phyloP scores from a whole-genome alignment of 2,797 vertebrate species.

The Diglossa cyanea region DNA sequence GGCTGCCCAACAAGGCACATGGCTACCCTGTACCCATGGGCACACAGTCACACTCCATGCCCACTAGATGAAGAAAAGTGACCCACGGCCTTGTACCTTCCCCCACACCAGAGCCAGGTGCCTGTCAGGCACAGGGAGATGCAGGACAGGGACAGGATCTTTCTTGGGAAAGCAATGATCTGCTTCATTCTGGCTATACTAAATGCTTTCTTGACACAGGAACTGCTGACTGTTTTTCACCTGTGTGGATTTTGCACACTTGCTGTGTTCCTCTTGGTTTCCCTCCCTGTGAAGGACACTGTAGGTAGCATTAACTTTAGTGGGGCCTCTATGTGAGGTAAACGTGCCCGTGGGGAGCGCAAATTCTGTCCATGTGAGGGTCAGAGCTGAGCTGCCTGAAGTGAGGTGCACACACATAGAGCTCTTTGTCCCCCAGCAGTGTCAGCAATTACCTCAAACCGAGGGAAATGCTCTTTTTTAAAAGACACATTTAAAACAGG shows the following conservation, averaged over 20 bases:
- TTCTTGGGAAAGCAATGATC: background rate
- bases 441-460: background rate
- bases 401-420: background rate
- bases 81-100: fast-evolving
- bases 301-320: background rate
- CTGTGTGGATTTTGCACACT: background rate
- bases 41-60: fast-evolving
- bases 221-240: background rate
- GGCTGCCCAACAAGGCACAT: fast-evolving
- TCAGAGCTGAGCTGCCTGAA: background rate
- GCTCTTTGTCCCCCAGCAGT: background rate
- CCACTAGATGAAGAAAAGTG: fast-evolving
- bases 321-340: background rate
- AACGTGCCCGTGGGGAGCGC: background rate
- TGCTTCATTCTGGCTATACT: background rate
- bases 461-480: background rate
- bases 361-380: background rate
- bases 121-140: background rate
- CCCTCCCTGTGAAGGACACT: background rate
- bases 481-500: background rate
- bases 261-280: background rate
- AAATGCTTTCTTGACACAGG: background rate
- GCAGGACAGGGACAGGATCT: background rate
- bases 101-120: fast-evolving
- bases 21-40: too few relatives aligned